Percentiles rank a stretch among this genome's conserved stretches.
phyloP scores from a whole-genome alignment of 2,113 vertebrate genomes.

The Thalassoma bifasciatum region DNA sequence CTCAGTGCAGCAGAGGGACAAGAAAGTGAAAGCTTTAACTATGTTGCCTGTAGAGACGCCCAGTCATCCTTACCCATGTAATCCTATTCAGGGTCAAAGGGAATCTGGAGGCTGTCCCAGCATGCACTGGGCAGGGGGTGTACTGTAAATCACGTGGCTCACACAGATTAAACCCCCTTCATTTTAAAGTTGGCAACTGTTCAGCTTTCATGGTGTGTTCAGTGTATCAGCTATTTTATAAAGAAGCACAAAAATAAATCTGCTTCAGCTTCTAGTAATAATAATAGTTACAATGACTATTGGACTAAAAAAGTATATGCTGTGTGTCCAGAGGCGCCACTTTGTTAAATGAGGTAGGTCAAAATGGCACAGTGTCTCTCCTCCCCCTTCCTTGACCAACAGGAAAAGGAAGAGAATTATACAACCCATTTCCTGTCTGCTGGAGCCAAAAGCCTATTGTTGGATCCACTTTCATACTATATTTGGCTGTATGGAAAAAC shows the following conservation, averaged over 20 bases:
- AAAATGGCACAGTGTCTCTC: conserved; percentile 15
- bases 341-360: conserved; percentile 8
- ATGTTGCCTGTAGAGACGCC: conserved; percentile 50
- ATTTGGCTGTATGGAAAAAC: not conserved
- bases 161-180: conserved; percentile 4
- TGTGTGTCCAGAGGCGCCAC: not conserved
- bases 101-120: conserved; percentile 51
- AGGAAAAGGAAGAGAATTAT: conserved; percentile 72
- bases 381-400: conserved; percentile 45
- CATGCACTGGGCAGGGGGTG: conserved; percentile 34
- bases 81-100: conserved; percentile 56
- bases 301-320: too few species aligned
- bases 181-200: not conserved
- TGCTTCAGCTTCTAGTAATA: too few species aligned
- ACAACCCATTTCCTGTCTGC: conserved; percentile 64
- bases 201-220: not conserved
- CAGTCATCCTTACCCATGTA: conserved; percentile 63
- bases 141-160: conserved; percentile 41
- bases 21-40: conserved; percentile 37
- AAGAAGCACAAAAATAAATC: not conserved
- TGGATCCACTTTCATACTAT: not conserved
- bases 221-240: not conserved
- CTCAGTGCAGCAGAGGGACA: conserved; percentile 16
- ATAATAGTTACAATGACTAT: too few species aligned
- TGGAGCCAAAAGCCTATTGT: conserved; percentile 33